phyloP scores from a whole-genome alignment of 2,888 invertebrate genomes.

The Pseudanteris insignis region DNA sequence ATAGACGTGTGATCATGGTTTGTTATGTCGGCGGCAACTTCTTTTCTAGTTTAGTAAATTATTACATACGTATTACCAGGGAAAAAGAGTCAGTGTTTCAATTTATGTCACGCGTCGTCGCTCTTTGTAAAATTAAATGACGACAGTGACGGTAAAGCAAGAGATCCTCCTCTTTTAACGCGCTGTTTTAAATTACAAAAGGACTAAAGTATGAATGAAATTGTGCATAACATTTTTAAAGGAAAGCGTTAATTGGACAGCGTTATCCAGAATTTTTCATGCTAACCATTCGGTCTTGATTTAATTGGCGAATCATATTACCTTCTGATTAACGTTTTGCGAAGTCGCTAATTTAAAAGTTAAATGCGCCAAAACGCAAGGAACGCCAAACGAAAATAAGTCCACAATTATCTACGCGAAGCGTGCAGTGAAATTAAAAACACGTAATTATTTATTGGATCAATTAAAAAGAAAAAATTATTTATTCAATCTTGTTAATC shows the following conservation, averaged over 20 bases:
- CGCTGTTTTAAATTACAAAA: no score
- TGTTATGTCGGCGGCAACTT: constrained; percentile 28
- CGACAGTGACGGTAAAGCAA: no score
- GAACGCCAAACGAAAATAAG: constrained; percentile 5
- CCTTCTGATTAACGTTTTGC: constrained; percentile 33
- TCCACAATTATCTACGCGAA: constrained; percentile 9
- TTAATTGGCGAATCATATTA: constrained; percentile 32
- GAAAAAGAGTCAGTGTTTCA: no score
- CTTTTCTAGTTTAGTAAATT: no score
- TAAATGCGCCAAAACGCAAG: constrained; percentile 32
- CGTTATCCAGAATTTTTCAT: constrained; percentile 14
- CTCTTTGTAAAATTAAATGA: no score
- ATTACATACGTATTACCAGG: no score
- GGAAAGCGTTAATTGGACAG: constrained; percentile 20
- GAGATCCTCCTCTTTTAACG: no score
- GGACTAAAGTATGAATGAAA: constrained; percentile 10
- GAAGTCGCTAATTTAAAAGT: constrained; percentile 35
- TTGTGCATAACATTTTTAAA: constrained; percentile 12
- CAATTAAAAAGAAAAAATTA: no score
- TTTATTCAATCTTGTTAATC: no score
- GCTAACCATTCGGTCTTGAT: constrained; percentile 29
- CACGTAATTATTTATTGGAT: no score
- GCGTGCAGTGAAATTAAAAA: constrained; percentile 3
- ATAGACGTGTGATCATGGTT: constrained; percentile 31
- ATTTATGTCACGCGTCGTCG: no score